A percentile compares a stretch with the other conserved stretches of the same genome.
These are phyloP conservation scores for Acanthochromis polyacanthus DNA, from an alignment of 2,113 vertebrate genomes.

Conservation along the genomic window DNA sequence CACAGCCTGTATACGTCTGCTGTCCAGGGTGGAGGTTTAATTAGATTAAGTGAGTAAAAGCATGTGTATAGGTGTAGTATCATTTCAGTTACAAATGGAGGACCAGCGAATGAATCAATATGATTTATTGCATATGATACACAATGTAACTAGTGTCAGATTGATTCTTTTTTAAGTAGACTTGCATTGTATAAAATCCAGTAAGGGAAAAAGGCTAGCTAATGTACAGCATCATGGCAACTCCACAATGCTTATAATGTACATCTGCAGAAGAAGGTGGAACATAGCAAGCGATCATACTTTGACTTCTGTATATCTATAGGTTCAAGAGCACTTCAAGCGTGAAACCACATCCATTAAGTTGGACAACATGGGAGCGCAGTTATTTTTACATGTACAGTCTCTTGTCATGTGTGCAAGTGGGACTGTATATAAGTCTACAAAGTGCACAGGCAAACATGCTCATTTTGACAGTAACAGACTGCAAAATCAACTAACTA, in stretches of 20 bases:
- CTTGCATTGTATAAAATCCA: background rate
- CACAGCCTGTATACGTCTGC: background rate
- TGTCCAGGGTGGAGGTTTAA: background rate
- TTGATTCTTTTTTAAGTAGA: background rate
- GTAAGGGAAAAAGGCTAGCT: background rate
- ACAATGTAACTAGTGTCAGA: too few relatives aligned
- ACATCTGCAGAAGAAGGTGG: background rate
- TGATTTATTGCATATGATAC: too few relatives aligned
- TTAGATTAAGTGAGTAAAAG: background rate
- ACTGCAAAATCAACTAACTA: constrained; percentile 10
- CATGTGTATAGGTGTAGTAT: too few relatives aligned
- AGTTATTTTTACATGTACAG: background rate
- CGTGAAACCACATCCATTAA: constrained; percentile 1
- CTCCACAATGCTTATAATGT: background rate
- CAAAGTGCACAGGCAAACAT: constrained; percentile 11
- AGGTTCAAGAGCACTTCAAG: constrained; percentile 4
- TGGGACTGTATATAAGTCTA: background rate
- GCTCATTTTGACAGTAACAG: constrained; percentile 28
- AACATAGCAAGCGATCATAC: background rate
- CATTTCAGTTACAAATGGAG: too few relatives aligned
- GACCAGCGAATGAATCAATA: too few relatives aligned
- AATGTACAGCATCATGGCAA: background rate
- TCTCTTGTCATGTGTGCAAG: background rate
- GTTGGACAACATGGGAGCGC: background rate
- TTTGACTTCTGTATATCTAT: background rate